Percentiles rank a stretch among this genome's conserved stretches.
These are phyloP conservation scores for Thyatira batis DNA, from an alignment of 2,888 invertebrate species.

Conservation along the genomic window DNA sequence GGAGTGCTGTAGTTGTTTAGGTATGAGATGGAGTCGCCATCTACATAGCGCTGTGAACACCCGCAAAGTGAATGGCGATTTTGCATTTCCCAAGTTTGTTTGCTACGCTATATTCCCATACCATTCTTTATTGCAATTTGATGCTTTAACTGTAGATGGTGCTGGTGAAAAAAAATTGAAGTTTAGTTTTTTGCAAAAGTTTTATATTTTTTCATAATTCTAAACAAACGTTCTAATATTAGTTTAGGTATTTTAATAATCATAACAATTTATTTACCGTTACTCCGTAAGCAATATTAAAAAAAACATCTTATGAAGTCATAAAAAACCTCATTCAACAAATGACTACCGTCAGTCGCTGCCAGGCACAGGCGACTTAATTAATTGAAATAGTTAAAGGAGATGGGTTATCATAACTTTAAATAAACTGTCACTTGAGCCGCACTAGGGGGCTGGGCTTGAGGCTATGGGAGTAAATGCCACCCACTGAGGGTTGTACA, in stretches of 20 bases:
- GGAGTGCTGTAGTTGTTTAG: too few relatives aligned
- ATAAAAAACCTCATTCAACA: slow-evolving; percentile 45
- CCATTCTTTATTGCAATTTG: not conserved
- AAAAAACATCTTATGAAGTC: not conserved
- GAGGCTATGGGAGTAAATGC: slow-evolving; percentile 19
- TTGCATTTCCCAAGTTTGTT: not conserved
- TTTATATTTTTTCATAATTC: too few relatives aligned
- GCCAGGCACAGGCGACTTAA: slow-evolving; percentile 47
- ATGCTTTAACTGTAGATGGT: not conserved
- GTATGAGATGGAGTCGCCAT: not conserved
- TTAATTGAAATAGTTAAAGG: slow-evolving; percentile 69
- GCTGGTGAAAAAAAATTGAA: not conserved
- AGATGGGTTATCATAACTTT: slow-evolving; percentile 63
- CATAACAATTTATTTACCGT: not conserved
- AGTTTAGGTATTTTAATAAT: too few relatives aligned
- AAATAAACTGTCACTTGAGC: slow-evolving; percentile 53
- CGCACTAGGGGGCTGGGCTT: slow-evolving; percentile 30
- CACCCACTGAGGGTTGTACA: slow-evolving; percentile 36
- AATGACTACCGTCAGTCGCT: slow-evolving; percentile 60
- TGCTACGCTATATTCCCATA: not conserved
- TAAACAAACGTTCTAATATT: too few relatives aligned
- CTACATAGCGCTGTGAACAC: not conserved
- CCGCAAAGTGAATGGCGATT: not conserved
- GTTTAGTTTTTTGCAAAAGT: not conserved
- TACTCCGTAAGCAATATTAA: not conserved